These are phyloP conservation scores for Crepidodera aurea DNA, from an alignment of 2,888 invertebrate genomes.

Conservation along the genomic window DNA sequence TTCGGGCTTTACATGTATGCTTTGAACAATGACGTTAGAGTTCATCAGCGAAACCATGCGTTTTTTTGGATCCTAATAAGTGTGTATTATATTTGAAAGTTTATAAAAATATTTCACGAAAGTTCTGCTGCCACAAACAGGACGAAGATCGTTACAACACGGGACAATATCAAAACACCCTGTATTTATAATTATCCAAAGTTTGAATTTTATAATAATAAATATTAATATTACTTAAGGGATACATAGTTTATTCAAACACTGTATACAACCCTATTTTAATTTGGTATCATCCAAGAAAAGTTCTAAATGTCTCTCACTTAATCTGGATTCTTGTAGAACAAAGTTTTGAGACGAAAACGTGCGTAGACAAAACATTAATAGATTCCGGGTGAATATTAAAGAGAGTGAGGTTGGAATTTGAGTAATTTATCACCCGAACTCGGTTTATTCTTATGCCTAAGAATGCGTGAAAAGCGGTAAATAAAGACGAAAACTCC, in stretches of 20 bases:
- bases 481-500: constrained; percentile 36
- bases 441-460: constrained; percentile 37
- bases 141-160: no score
- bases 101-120: no score
- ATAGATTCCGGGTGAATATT: constrained; percentile 37
- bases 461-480: constrained; percentile 38
- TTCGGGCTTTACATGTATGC: background rate
- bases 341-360: constrained; percentile 24
- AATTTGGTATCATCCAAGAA: background rate
- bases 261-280: background rate
- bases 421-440: constrained; percentile 39
- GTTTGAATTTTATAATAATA: no score
- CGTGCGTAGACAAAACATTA: constrained; percentile 40
- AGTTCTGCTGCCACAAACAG: no score
- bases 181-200: no score
- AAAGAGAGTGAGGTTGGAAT: constrained; percentile 32
- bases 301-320: background rate
- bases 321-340: constrained; percentile 15
- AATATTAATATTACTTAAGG: no score
- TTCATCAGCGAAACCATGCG: no score
- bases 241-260: no score
- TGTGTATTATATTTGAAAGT: no score
- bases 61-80: no score
- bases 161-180: no score
- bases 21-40: background rate